Percentiles rank a stretch among this genome's conserved stretches.
Evolutionary conservation across 2,888 invertebrate species (phyloP).

Genomic region (Sinohyriopsis cumingii): DNA sequence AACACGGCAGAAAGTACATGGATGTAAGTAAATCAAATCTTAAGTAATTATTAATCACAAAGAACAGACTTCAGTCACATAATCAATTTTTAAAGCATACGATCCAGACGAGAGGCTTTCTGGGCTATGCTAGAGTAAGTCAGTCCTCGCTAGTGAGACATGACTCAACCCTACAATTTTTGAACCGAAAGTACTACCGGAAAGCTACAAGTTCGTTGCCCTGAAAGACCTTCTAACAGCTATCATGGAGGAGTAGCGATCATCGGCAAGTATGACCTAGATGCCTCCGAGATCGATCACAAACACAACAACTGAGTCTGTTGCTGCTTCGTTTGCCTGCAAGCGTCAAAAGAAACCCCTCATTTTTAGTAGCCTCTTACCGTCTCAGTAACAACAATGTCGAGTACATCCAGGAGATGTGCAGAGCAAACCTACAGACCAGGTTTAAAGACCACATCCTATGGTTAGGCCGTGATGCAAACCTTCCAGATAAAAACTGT

Average conservation of each 20-base stretch:
- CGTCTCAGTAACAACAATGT: slow-evolving; percentile 15
- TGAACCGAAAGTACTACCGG: slow-evolving; percentile 9
- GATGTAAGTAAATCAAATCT: background rate
- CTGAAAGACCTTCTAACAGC: slow-evolving; percentile 6
- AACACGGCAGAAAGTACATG: too few species aligned
- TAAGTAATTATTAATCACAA: background rate
- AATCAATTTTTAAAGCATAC: slow-evolving; percentile 20
- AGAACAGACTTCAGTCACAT: slow-evolving; percentile 13
- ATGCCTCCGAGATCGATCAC: slow-evolving; percentile 17
- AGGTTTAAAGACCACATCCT: slow-evolving; percentile 7
- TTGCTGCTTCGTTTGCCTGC: slow-evolving; percentile 15
- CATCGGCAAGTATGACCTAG: slow-evolving; percentile 18
- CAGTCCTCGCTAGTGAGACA: slow-evolving; percentile 10
- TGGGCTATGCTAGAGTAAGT: slow-evolving; percentile 21
- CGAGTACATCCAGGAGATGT: slow-evolving; percentile 9
- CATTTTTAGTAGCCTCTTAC: slow-evolving; percentile 19
- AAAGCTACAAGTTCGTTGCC: slow-evolving; percentile 6
- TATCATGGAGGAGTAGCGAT: slow-evolving; percentile 20
- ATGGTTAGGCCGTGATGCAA: slow-evolving; percentile 17
- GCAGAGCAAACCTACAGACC: slow-evolving; percentile 1
- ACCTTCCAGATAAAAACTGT: slow-evolving; percentile 28
- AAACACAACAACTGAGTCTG: slow-evolving; percentile 6
- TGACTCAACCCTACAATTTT: slow-evolving; percentile 4
- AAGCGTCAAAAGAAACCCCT: slow-evolving; percentile 13
- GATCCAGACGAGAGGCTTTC: slow-evolving; percentile 19